Base-by-base conservation (phyloP, 2,888 invertebrate genomes). In the Strigamia maritima region DNA sequence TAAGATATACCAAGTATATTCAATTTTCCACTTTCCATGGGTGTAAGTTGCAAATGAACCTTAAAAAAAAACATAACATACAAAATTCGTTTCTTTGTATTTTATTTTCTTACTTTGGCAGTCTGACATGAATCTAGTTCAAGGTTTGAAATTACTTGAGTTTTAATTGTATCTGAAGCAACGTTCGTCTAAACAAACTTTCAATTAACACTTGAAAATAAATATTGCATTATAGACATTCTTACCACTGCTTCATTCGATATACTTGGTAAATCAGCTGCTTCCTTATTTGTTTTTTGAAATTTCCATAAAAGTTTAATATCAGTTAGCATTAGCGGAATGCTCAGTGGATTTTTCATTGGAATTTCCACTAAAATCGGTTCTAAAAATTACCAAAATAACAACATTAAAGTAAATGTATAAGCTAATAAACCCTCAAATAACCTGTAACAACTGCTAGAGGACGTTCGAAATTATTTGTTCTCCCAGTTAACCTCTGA, bases 311-410 rank as follows among this genome's bases (percentile, higher is more conserved):
- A 86, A 74, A 94, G 86, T 83, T 90, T 90, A 12, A 94, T 87
- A 83, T 93, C 90, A 81, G 90, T 90, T 80, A 94, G 85, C 65
- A 90, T 88, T 81, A 94, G 85, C 0, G 91, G 87, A 81, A 94
- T 91, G 84, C 92, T 91, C 77, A 94, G 86, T 0, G 92, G 92
- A 86, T 95, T 95, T 82, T 89, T 89, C 81, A 97, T 87, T 78
- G 90, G 90, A 31, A 96, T 88, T 60, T 92, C 91, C 79, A 96
- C 89, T 85, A 92, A 92, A 79, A 96, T 91, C 0, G 93, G 92
- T 85, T 97, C 96, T 90, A 86, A 77, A 80, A 79, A 78, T 80
- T 35, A 35, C 2, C 35, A 35, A 81, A 80, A 82, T 81, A 16
- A 65, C 74, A 44, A 40, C 6, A 40, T 19, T 78, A 19, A 31